These are phyloP conservation scores for Epizoanthus fatuus DNA, from an alignment of 92 coral and sea anemone species.

Conservation along the genomic window DNA sequence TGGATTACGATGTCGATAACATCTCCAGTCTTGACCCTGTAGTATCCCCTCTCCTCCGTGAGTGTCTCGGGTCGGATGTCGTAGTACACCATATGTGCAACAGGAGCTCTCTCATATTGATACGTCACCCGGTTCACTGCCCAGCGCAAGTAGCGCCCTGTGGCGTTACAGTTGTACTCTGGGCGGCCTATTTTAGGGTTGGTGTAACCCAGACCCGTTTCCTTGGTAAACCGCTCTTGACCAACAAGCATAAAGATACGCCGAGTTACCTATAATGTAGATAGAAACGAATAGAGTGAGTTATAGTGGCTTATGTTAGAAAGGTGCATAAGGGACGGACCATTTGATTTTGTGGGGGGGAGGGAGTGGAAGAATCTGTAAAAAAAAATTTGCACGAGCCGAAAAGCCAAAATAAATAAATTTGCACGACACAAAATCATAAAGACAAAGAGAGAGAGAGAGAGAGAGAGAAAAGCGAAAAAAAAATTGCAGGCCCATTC, in stretches of 20 bases:
- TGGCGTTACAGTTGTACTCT: slow-evolving; percentile 46
- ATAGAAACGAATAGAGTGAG: too few relatives aligned
- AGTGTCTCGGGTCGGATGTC: slow-evolving; percentile 42
- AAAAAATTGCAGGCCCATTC: too few relatives aligned
- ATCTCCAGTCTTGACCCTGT: slow-evolving; percentile 47
- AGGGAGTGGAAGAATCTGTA: too few relatives aligned
- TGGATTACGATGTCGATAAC: slow-evolving; percentile 54
- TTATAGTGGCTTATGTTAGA: too few relatives aligned
- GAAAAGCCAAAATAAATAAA: too few relatives aligned
- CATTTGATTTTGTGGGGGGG: too few relatives aligned
- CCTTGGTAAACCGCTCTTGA: slow-evolving; percentile 30
- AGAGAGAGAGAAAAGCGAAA: too few relatives aligned
- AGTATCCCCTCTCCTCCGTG: slow-evolving; percentile 43
- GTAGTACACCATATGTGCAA: slow-evolving; percentile 46
- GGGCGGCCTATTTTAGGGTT: slow-evolving; percentile 30
- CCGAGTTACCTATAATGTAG: slow-evolving; percentile 12
- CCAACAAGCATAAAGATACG: slow-evolving; percentile 46
- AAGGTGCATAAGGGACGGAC: too few relatives aligned
- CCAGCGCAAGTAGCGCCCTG: slow-evolving; percentile 43
- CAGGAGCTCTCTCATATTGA: slow-evolving; percentile 47
- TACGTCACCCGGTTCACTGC: slow-evolving; percentile 41
- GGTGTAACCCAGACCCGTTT: not conserved
- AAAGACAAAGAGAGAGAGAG: too few relatives aligned
- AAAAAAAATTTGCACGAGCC: too few relatives aligned
- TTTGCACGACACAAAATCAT: too few relatives aligned